Percentiles rank a stretch among this genome's conserved stretches.
Evolutionary conservation across 2,888 invertebrate species (phyloP).

Genomic region (Lobophora halterata): DNA sequence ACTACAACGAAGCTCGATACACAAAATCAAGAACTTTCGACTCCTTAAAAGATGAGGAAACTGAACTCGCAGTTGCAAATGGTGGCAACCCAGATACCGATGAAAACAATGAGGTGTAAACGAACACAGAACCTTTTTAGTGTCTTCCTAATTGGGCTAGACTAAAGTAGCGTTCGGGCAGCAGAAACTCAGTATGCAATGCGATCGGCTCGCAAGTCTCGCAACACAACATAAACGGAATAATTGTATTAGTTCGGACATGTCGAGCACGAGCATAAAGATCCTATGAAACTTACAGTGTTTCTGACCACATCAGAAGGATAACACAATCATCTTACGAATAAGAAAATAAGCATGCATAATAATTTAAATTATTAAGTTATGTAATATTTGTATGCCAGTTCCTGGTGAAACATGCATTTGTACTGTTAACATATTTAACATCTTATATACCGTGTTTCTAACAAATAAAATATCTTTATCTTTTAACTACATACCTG

Average conservation of each 20-base stretch:
- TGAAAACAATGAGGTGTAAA: conserved; percentile 72
- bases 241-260: conserved; percentile 72
- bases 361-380: too few species aligned
- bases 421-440: too few species aligned
- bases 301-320: too few species aligned
- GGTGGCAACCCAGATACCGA: conserved; percentile 65
- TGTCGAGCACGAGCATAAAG: conserved; percentile 53
- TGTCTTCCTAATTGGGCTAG: conserved; percentile 73
- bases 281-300: too few species aligned
- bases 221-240: conserved; percentile 75
- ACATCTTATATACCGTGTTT: too few species aligned
- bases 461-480: too few species aligned
- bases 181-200: conserved; percentile 74
- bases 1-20: conserved; percentile 51
- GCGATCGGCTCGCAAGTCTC: conserved; percentile 65
- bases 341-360: too few species aligned
- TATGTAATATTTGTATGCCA: too few species aligned
- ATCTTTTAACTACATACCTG: too few species aligned
- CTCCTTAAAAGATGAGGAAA: conserved; percentile 75
- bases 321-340: too few species aligned
- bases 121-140: conserved; percentile 71
- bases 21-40: conserved; percentile 74
- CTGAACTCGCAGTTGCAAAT: conserved; percentile 55
- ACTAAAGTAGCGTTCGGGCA: conserved; percentile 52
- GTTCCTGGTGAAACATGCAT: too few species aligned